These are phyloP conservation scores for Ciconia stormi DNA, from an alignment of 2,113 vertebrate species.

Conservation along the genomic window DNA sequence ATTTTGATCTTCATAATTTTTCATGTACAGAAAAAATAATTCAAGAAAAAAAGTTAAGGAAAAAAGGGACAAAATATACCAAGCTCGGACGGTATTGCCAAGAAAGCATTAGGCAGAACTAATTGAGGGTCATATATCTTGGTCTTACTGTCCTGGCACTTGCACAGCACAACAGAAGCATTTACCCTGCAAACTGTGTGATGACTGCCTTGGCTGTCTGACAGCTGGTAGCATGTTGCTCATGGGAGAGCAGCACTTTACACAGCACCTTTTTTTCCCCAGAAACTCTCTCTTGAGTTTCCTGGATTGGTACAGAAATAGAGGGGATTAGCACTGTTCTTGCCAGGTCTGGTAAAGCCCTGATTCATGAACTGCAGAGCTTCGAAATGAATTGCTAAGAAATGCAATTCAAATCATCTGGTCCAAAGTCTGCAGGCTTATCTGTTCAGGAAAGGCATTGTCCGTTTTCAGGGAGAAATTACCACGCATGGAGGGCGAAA, in stretches of 20 bases:
- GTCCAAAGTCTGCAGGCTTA: not conserved
- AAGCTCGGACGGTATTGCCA: not conserved
- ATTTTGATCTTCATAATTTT: not conserved
- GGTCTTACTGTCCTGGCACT: not conserved
- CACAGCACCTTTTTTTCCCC: not conserved
- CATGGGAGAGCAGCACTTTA: not conserved
- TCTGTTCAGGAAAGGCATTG: not conserved
- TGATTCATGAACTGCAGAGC: not conserved
- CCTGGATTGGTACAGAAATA: not conserved
- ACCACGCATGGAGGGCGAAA: rapidly evolving
- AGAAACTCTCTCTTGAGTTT: not conserved
- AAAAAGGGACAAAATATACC: not conserved
- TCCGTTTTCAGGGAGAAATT: not conserved
- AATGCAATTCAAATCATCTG: not conserved
- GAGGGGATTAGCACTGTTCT: not conserved
- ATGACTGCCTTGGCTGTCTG: not conserved
- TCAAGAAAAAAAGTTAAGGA: not conserved
- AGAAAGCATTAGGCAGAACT: not conserved
- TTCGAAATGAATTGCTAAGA: not conserved
- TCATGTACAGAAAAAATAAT: not conserved
- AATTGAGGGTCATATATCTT: not conserved
- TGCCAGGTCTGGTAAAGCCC: not conserved
- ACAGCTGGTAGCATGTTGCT: not conserved
- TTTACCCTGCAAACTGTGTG: not conserved
- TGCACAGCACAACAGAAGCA: not conserved